A percentile compares a stretch with the other conserved stretches of the same genome.
Conservation (phyloP, 2,797 vertebrate genomes). For the Cuniculus paca region DNA sequence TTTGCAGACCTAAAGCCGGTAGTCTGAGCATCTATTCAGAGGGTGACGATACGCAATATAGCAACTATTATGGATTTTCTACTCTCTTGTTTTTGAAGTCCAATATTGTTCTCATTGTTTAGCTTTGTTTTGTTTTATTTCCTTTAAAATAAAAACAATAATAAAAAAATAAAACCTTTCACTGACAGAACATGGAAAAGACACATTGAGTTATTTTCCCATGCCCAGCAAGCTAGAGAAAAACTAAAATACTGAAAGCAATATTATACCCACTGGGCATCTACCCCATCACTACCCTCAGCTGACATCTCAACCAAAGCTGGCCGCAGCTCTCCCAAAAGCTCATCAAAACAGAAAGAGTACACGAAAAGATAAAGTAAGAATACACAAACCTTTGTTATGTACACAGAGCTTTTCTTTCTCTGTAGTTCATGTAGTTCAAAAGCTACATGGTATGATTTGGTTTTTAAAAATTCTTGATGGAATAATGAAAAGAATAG, state of each 20-base stretch:
- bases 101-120: too few relatives aligned
- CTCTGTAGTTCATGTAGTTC: neutral
- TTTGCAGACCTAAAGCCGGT: too few relatives aligned
- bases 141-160: neutral
- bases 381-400: neutral
- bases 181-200: neutral
- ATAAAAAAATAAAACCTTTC: neutral
- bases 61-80: too few relatives aligned
- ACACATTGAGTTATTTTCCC: neutral
- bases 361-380: neutral
- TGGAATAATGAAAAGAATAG: neutral
- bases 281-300: too few relatives aligned
- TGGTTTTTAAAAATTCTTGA: neutral
- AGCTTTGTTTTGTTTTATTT: too few relatives aligned
- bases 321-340: neutral
- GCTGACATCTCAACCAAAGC: neutral
- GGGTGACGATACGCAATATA: too few relatives aligned
- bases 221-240: neutral
- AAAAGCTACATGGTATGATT: neutral
- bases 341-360: neutral
- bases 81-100: too few relatives aligned
- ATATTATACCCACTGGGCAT: neutral
- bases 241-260: slow-evolving; percentile 20
- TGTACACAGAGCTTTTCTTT: neutral
- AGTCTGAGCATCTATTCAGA: too few relatives aligned